A percentile compares a stretch with the other conserved stretches of the same genome.
These are phyloP conservation scores for Anarhynchus alexandrinus DNA, from an alignment of 2,113 vertebrate genomes.

Conservation along the genomic window DNA sequence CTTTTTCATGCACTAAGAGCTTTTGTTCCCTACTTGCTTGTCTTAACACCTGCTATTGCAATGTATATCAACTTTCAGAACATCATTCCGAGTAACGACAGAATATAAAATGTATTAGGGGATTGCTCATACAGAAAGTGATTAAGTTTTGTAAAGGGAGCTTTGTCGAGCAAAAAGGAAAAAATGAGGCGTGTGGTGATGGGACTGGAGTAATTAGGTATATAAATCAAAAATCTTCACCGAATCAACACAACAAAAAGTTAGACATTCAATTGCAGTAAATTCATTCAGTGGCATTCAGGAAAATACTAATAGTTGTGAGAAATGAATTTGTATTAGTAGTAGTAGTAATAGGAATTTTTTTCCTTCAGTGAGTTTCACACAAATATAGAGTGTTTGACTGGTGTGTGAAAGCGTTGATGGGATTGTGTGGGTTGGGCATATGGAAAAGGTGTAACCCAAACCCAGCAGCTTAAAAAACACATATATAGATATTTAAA, in stretches of 20 bases:
- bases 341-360: constrained; percentile 62
- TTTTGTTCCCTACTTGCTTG: constrained; percentile 62
- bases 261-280: background rate
- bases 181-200: background rate
- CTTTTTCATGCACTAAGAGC: constrained; percentile 46
- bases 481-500: constrained; percentile 67
- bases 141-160: constrained; percentile 46
- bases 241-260: background rate
- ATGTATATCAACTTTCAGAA: constrained; percentile 58
- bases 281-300: constrained; percentile 28
- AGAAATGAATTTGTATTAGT: constrained; percentile 66
- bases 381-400: constrained; percentile 68
- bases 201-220: background rate
- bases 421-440: constrained; percentile 61
- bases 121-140: constrained; percentile 35
- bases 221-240: constrained; percentile 36
- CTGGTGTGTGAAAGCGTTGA: constrained; percentile 68
- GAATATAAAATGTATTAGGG: constrained; percentile 46
- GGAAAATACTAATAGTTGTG: constrained; percentile 54
- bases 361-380: constrained; percentile 65
- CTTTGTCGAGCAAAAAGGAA: background rate
- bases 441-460: constrained; percentile 69
- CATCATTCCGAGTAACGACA: constrained; percentile 28
- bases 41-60: constrained; percentile 57
- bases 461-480: constrained; percentile 69